A percentile compares a stretch with the other conserved stretches of the same genome.
Conservation (phyloP, 2,113 vertebrate genomes). For the Aldabrachelys gigantea region DNA sequence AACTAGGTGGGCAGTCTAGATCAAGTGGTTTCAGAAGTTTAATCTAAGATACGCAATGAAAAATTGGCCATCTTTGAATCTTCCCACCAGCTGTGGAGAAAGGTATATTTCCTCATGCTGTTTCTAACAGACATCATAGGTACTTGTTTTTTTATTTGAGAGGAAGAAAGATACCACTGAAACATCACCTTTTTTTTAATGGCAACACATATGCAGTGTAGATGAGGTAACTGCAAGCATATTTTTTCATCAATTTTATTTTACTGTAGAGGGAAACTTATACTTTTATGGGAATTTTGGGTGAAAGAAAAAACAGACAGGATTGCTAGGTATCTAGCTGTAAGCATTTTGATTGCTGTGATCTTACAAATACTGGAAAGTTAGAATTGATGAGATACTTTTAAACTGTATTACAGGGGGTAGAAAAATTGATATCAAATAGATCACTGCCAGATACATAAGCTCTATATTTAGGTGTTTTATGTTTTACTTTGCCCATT, state of each 20-base stretch:
- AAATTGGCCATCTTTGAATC: background rate
- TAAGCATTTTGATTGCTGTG: background rate
- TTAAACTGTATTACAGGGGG: background rate
- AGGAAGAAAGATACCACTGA: background rate
- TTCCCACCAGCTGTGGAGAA: background rate
- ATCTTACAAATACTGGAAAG: background rate
- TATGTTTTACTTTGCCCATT: background rate
- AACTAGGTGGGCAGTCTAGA: background rate
- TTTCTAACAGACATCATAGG: background rate
- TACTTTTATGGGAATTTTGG: background rate
- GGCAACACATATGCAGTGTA: background rate
- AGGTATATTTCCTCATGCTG: background rate
- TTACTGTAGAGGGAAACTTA: background rate
- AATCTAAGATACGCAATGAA: background rate
- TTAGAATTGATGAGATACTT: background rate
- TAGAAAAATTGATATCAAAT: background rate
- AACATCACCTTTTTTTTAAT: no score
- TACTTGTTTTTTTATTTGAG: background rate
- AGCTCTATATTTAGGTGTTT: background rate
- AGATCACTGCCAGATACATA: background rate
- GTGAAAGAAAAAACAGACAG: background rate
- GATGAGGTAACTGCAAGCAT: background rate
- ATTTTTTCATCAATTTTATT: background rate
- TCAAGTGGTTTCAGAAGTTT: background rate
- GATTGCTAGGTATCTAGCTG: background rate